phyloP scores from a whole-genome alignment of 2,888 invertebrate species.

The Brachyptera putata region DNA sequence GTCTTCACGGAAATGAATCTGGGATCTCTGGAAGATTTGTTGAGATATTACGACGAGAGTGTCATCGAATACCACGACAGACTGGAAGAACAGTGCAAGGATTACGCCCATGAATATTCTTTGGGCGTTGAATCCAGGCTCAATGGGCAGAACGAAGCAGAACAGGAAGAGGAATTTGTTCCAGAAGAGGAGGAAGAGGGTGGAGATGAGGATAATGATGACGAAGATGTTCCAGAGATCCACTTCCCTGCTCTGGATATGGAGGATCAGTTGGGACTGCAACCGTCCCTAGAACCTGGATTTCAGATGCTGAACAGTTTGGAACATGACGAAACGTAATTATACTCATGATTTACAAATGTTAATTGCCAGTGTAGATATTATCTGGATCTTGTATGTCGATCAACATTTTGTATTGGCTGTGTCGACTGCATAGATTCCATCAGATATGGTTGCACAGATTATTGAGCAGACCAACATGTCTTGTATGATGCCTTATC shows the following conservation, averaged over 20 bases:
- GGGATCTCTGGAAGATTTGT: slow-evolving; percentile 53
- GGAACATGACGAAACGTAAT: slow-evolving; percentile 51
- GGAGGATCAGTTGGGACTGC: slow-evolving; percentile 40
- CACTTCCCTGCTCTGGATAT: slow-evolving; percentile 53
- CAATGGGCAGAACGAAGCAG: not conserved
- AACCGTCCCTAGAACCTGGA: slow-evolving; percentile 58
- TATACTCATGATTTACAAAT: not conserved
- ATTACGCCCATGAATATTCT: not conserved
- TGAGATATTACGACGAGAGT: slow-evolving; percentile 55
- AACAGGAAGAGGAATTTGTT: not conserved
- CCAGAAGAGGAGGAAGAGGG: slow-evolving; percentile 14
- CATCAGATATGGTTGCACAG: too few species aligned
- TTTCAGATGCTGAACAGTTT: slow-evolving; percentile 62
- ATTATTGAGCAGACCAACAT: too few species aligned
- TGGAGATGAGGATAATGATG: slow-evolving; percentile 25
- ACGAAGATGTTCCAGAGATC: slow-evolving; percentile 49
- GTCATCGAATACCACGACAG: slow-evolving; percentile 33
- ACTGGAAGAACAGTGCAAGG: not conserved
- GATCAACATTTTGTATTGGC: not conserved
- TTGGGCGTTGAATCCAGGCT: not conserved
- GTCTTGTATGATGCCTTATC: too few species aligned
- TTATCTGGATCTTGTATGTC: not conserved
- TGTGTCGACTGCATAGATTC: too few species aligned
- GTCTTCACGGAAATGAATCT: slow-evolving; percentile 57
- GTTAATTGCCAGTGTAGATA: not conserved